These are phyloP conservation scores for Ypsolopha scabrella DNA, from an alignment of 2,888 invertebrate species.

Conservation along the genomic window DNA sequence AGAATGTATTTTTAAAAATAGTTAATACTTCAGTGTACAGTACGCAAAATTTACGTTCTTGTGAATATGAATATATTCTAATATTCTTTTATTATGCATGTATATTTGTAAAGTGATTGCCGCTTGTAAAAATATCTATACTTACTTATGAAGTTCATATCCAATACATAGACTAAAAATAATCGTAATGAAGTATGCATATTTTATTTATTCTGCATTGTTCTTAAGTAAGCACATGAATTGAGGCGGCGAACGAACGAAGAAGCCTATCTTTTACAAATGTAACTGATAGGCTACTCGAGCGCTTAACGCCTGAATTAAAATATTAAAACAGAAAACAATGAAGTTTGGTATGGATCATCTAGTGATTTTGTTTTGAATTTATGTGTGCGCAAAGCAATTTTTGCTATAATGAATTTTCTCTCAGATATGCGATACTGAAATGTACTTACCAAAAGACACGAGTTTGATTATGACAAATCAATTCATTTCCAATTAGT, in stretches of 20 bases:
- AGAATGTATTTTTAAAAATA: neutral
- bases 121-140: neutral
- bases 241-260: no score
- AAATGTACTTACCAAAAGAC: neutral
- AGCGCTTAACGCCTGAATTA: no score
- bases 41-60: neutral
- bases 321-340: neutral
- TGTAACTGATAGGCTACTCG: no score
- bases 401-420: neutral
- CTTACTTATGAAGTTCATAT: neutral
- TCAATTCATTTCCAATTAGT: slow-evolving; percentile 48
- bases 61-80: neutral
- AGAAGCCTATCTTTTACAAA: no score
- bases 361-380: no score
- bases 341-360: neutral
- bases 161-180: no score
- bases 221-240: no score
- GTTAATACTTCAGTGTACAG: neutral
- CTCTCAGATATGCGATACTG: neutral
- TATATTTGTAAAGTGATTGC: no score
- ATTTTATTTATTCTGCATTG: no score
- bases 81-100: no score
- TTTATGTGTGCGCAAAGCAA: no score
- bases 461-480: slow-evolving; percentile 12
- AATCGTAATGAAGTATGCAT: no score